Evolutionary conservation across 2,888 invertebrate species (phyloP).

Genomic region (Pammene fasciana): DNA sequence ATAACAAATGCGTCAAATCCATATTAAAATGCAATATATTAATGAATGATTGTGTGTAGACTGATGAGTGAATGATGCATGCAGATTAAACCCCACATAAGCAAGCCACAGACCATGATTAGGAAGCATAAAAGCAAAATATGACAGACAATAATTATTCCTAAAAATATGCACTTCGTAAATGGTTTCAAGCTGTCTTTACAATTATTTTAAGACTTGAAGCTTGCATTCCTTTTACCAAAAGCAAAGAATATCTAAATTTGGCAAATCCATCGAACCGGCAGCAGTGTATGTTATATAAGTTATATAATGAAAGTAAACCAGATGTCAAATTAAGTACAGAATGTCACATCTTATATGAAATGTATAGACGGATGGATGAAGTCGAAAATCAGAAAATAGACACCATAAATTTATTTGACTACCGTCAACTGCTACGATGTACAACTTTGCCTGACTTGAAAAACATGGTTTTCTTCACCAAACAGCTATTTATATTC

Average conservation of each 20-base stretch:
- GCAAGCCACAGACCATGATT: constrained; percentile 34
- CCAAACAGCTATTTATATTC: too few species aligned
- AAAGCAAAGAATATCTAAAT: background rate
- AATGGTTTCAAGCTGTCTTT: background rate
- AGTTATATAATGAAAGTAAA: too few species aligned
- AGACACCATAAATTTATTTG: too few species aligned
- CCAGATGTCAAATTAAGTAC: too few species aligned
- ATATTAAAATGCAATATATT: background rate
- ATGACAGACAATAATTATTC: background rate
- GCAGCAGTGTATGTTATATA: too few species aligned
- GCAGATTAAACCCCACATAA: constrained; percentile 25
- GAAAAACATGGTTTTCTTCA: too few species aligned
- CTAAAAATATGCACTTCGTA: background rate
- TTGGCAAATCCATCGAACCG: background rate
- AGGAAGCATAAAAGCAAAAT: constrained; percentile 27
- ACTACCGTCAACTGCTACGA: too few species aligned
- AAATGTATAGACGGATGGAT: too few species aligned
- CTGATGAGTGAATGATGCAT: constrained; percentile 33
- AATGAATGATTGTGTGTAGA: constrained; percentile 24
- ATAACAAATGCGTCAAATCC: background rate
- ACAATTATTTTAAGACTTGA: background rate
- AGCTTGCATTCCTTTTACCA: background rate
- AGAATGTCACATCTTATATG: too few species aligned
- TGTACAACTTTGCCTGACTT: too few species aligned
- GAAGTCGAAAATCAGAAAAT: too few species aligned